phyloP scores from a whole-genome alignment of 2,888 invertebrate genomes.

The Dusona sp. region DNA sequence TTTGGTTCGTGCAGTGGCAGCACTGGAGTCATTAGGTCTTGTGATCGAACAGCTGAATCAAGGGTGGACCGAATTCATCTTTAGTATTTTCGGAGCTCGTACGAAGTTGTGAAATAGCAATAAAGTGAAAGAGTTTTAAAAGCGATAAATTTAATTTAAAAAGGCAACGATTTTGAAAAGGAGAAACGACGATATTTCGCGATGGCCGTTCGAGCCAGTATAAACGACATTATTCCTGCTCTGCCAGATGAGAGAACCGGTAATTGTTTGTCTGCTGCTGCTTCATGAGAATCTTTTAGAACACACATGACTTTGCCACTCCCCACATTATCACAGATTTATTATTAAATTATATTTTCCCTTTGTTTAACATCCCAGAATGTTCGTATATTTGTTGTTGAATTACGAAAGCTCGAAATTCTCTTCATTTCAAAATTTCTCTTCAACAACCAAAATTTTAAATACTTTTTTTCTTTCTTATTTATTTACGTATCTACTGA shows the following conservation, averaged over 20 bases:
- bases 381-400: background rate
- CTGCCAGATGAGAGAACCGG: constrained; percentile 95
- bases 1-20: constrained; percentile 37
- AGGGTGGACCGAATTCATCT: constrained; percentile 44
- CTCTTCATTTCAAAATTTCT: no score
- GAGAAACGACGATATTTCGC: constrained; percentile 30
- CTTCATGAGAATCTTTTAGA: constrained; percentile 42
- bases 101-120: constrained; percentile 45
- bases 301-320: constrained; percentile 79
- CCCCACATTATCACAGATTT: constrained; percentile 74
- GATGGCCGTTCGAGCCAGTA: constrained; percentile 83
- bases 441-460: background rate
- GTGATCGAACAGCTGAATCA: constrained; percentile 79
- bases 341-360: constrained; percentile 49
- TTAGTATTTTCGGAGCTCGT: constrained; percentile 54
- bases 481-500: background rate
- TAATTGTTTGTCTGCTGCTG: constrained; percentile 84
- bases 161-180: constrained; percentile 9
- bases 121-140: constrained; percentile 49
- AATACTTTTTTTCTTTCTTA: background rate
- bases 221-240: constrained; percentile 90
- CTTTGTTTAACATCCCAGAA: background rate
- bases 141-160: constrained; percentile 38
- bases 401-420: background rate
- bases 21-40: constrained; percentile 71